Conservation (phyloP, 2,797 vertebrate species). For the Acrocephalus scirpaceus region DNA sequence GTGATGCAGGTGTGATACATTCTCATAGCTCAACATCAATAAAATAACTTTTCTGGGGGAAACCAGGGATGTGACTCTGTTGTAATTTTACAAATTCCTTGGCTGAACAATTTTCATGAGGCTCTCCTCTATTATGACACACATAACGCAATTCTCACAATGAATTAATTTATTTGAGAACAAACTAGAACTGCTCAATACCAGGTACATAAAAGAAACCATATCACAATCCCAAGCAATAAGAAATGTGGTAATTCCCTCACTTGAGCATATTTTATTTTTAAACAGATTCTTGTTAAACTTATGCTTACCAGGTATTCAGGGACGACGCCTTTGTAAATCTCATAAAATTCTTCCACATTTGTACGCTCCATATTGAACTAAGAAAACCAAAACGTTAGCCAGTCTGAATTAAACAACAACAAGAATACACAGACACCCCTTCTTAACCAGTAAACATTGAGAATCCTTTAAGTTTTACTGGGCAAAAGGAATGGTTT, state of each 20-base stretch:
- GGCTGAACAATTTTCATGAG: not conserved
- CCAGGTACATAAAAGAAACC: not conserved
- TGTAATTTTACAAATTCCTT: not conserved
- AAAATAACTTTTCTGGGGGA: not conserved
- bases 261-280: not conserved
- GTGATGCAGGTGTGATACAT: not conserved
- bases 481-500: not conserved
- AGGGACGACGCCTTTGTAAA: conserved; percentile 91
- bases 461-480: not conserved
- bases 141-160: not conserved
- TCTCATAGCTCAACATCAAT: not conserved
- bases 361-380: conserved; percentile 90
- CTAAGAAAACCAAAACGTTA: conserved; percentile 69
- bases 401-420: not conserved
- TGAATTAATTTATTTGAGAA: not conserved
- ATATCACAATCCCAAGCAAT: not conserved
- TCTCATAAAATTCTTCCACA: conserved; percentile 93
- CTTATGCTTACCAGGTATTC: conserved; percentile 89
- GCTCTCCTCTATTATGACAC: not conserved
- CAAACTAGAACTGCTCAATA: not conserved
- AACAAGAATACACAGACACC: not conserved
- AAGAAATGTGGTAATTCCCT: not conserved
- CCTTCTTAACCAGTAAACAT: not conserved
- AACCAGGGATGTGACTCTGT: not conserved
- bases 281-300: not conserved